These are phyloP conservation scores for Eonycteris spelaea DNA, from an alignment of 2,113 vertebrate genomes.

Conservation along the genomic window DNA sequence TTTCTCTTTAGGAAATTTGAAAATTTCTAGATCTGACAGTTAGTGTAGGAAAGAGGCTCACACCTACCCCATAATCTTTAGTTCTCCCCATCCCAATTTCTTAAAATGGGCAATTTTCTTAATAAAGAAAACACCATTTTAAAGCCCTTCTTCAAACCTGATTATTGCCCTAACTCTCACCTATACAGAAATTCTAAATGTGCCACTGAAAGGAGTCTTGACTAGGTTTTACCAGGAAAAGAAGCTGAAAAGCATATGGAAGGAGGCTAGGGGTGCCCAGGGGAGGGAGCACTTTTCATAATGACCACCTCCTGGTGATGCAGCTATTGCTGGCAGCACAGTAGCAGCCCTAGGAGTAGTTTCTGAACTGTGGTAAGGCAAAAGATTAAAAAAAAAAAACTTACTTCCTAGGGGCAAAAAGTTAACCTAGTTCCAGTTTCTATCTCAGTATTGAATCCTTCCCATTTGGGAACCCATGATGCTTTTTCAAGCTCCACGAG, in stretches of 20 bases:
- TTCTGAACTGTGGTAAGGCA: neutral
- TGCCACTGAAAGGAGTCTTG: neutral
- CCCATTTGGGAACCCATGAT: neutral
- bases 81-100: neutral
- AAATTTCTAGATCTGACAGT: neutral
- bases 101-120: neutral
- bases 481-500: neutral
- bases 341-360: neutral
- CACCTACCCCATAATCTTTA: neutral
- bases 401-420: neutral
- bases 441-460: neutral
- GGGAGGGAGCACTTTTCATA: neutral
- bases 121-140: neutral
- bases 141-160: neutral
- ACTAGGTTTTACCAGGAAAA: neutral
- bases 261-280: neutral
- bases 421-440: neutral
- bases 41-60: neutral
- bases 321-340: neutral
- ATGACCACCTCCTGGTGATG: neutral
- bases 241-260: neutral
- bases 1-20: neutral
- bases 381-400: neutral
- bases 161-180: neutral
- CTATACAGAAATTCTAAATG: neutral